Base-by-base conservation (phyloP, 2,797 vertebrate genomes). In the Aulostomus chinensis region DNA sequence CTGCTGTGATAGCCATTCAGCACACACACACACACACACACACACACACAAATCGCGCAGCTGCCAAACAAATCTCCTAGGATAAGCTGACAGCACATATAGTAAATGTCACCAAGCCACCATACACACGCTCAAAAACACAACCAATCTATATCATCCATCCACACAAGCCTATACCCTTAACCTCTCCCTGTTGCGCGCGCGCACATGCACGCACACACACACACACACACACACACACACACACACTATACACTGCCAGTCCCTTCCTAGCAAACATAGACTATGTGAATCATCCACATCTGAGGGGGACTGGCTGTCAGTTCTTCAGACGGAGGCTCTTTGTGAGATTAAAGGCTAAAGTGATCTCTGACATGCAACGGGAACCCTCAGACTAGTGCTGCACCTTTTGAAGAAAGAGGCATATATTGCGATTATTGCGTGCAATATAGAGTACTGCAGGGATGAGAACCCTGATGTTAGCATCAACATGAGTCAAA, bases 261-360 rank as follows among this genome's bases (percentile, higher is more conserved):
- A n/a, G n/a, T n/a, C n/a, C n/a, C n/a, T n/a, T n/a, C n/a, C n/a
- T n/a, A n/a, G n/a, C n/a, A n/a, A 25, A 25, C 24, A 25, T 9
- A 25, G 6, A 25, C 9, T 25, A 9, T 25, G 9, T 25, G 24
- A 25, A 25, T 2, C 2, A 7, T 42, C 49, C 54, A 76, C 81
- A 85, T 81, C 63, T 79, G 72, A 56, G 62, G 49, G 37, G 41
- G 57, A n/a, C n/a, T 43, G 60, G 48, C 71, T 66, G 63, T 64
- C 72, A 67, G 53, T n/a, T n/a, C n/a, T n/a, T n/a, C n/a, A n/a
- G n/a, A n/a, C 31, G 9, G 52, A 76, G 42, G 75, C 74, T 81
- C 58, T 80, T 78, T 76, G 53, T 65, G 58, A 81, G 79, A 86
- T 87, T 82, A 85, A 81, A 76, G 62, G 67, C 78, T 81, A 77